These are phyloP conservation scores for Stenodema calcarata DNA, from an alignment of 2,888 invertebrate genomes.

Conservation along the genomic window DNA sequence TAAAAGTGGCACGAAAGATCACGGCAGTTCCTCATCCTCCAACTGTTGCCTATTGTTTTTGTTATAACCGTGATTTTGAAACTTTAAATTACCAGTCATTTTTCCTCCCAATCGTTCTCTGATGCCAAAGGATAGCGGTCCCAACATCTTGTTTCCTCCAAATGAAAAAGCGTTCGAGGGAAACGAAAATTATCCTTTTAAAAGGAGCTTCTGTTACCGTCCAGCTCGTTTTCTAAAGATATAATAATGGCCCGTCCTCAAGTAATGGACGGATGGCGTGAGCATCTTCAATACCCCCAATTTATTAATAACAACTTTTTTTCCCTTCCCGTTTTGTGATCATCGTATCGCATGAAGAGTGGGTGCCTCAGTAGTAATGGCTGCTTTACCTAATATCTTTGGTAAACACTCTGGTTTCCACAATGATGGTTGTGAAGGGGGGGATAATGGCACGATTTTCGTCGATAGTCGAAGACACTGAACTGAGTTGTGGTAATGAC, in stretches of 20 bases:
- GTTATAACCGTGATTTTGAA: not conserved
- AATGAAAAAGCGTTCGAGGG: not conserved
- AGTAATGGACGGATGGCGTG: slow-evolving; percentile 26
- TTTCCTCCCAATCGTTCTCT: not conserved
- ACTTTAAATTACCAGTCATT: not conserved
- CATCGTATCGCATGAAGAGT: not conserved
- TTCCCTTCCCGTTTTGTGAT: not conserved
- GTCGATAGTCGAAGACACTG: not conserved
- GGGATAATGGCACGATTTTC: not conserved
- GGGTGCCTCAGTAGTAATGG: not conserved
- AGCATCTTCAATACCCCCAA: slow-evolving; percentile 21
- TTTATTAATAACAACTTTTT: slow-evolving; percentile 29
- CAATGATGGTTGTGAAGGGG: not conserved
- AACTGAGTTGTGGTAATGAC: not conserved
- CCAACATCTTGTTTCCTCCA: not conserved
- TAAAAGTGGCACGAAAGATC: not conserved
- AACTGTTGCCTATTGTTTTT: not conserved
- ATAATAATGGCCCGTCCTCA: slow-evolving; percentile 30
- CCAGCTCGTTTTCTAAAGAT: slow-evolving; percentile 37
- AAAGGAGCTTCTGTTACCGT: not conserved
- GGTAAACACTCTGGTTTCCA: not conserved
- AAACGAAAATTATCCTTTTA: slow-evolving; percentile 1
- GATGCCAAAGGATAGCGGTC: not conserved
- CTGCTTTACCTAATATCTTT: not conserved
- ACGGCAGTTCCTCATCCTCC: not conserved